Evolutionary conservation across 2,888 invertebrate genomes (phyloP), one percentile per base, ranked within the genome.

Genomic region (Lymantria dispar): DNA sequence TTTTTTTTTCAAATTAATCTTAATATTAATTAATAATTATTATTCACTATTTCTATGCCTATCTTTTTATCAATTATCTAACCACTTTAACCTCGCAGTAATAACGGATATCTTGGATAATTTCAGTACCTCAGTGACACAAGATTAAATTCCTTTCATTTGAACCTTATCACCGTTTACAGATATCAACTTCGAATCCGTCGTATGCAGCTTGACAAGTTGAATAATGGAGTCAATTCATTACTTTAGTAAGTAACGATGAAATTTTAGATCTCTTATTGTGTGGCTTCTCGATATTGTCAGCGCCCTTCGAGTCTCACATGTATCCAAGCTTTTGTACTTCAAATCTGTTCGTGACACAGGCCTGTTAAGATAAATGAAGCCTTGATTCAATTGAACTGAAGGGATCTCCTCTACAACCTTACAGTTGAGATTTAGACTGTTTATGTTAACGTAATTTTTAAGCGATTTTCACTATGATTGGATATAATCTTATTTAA

Each of bases 331-430:
- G 64, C 76, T 72, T 80, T 87, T 87, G 86, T 85, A 68, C 66
- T 58, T 58, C 49, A 70, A 66, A 68, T 74, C 84, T 88, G 85
- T 63, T 68, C 62, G 68, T 86, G 88, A 87, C 86, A 74, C 70
- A 71, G 75, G 74, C 72, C 72, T 58, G 62, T 55, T 60, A 77
- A 85, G 86, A 88, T 85, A 86, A 88, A 88, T 87, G 87, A 78
- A 63, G 74, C 65, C 70, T 70, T 69, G n/a, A 77, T 80, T 83
- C 40, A 40, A 14, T 40, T 14, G 8, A 40, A 13, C 7, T 38
- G 33, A 33, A 33, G 33, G 33, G 33, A 33, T 33, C 10, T 33
- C 8, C 33, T 33, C 9, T 33, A n/a, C n/a, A n/a, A n/a, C n/a
- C n/a, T 33, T 33, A 10, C 33, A 5, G 33, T 33, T 8, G 8